Percentiles rank a stretch among this genome's conserved stretches.
Conservation (phyloP, 2,113 vertebrate genomes). For the Callipepla squamata region DNA sequence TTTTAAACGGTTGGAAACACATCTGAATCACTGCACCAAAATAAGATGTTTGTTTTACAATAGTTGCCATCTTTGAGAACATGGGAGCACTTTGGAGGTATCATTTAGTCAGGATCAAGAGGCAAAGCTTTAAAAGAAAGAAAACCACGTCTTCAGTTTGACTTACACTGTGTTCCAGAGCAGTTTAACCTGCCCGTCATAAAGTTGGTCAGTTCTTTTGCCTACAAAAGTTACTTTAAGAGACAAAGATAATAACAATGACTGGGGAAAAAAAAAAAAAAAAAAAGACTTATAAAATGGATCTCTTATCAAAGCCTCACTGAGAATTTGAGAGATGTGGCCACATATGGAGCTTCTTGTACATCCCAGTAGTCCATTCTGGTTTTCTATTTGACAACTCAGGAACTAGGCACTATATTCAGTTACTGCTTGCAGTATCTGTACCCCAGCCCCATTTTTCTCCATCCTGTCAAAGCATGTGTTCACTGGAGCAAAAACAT, state of each 20-base stretch:
- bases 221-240: neutral
- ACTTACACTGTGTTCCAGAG: neutral
- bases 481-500: neutral
- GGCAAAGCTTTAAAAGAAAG: neutral
- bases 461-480: neutral
- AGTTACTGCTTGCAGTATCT: neutral
- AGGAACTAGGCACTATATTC: neutral
- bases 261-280: neutral
- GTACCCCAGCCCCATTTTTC: neutral
- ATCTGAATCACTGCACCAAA: neutral
- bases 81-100: neutral
- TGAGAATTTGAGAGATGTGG: neutral
- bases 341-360: neutral
- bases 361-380: neutral
- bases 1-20: neutral
- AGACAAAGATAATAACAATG: neutral
- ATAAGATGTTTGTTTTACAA: neutral
- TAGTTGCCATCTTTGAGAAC: neutral
- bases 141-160: neutral
- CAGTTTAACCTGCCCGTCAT: neutral
- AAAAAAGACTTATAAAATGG: neutral
- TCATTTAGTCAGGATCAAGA: neutral
- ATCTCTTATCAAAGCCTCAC: conserved; percentile 77
- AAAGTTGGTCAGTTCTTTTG: neutral
- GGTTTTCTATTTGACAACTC: neutral